These are phyloP conservation scores for Lamprologus lemairii DNA, from an alignment of 2,113 vertebrate genomes.

Conservation along the genomic window DNA sequence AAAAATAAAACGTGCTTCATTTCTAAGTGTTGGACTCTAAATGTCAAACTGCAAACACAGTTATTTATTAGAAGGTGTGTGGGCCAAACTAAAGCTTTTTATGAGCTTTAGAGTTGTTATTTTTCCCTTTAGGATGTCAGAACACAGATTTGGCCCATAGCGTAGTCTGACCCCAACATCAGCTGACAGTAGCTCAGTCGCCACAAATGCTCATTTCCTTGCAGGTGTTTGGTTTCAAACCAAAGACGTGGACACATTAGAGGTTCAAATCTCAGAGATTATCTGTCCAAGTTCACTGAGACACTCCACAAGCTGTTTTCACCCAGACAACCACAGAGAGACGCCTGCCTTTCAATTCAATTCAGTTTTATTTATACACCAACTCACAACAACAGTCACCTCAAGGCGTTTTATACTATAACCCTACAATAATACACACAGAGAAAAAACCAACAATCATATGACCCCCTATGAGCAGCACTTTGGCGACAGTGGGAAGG, in stretches of 20 bases:
- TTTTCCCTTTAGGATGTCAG: not conserved
- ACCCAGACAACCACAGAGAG: fast-evolving
- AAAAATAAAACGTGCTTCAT: not conserved
- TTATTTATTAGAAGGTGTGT: not conserved
- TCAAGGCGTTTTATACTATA: no score
- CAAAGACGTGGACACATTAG: not conserved
- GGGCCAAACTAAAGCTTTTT: not conserved
- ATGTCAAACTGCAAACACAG: not conserved
- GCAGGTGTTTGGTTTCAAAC: not conserved
- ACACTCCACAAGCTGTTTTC: not conserved
- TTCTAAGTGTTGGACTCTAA: not conserved
- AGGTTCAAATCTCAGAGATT: not conserved
- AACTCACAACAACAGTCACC: no score
- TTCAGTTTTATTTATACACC: no score
- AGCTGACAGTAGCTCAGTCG: fast-evolving
- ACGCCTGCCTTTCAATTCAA: not conserved
- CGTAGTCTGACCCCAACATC: not conserved
- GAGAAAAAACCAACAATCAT: no score
- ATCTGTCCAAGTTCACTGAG: not conserved
- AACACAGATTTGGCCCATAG: not conserved
- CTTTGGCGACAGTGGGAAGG: no score
- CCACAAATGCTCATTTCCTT: fast-evolving
- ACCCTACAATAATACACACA: no score
- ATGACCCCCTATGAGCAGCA: no score
- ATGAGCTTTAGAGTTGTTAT: not conserved